Percentiles rank a stretch among this genome's conserved stretches.
Evolutionary conservation across 1,140 invertebrate genomes (phyloP).

Genomic region (Phortica variegata): DNA sequence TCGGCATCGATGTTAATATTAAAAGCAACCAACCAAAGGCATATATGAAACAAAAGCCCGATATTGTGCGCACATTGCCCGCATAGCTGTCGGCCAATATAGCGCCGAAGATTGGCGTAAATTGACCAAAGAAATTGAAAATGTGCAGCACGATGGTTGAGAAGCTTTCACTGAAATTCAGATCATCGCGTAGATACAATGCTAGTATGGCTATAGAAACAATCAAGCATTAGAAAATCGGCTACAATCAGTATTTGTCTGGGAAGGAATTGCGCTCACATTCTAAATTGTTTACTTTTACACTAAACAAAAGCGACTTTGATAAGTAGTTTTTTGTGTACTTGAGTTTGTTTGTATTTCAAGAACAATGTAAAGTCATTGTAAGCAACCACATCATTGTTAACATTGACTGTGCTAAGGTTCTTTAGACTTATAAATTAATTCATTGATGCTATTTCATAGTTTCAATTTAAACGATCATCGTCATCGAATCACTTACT

Average conservation of each 20-base stretch:
- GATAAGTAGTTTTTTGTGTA: no score
- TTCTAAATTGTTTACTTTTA: no score
- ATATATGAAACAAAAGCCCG: conserved; percentile 72
- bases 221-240: no score
- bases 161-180: conserved; percentile 59
- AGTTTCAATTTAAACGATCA: background rate
- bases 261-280: no score
- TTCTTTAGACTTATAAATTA: no score
- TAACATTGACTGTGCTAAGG: no score
- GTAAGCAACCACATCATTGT: no score
- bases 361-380: no score
- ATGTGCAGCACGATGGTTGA: conserved; percentile 74
- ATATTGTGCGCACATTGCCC: conserved; percentile 67
- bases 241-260: no score
- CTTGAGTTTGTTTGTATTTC: no score
- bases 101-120: conserved; percentile 76
- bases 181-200: conserved; percentile 67
- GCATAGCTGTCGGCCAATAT: conserved; percentile 76
- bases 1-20: conserved; percentile 37
- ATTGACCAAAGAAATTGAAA: conserved; percentile 77
- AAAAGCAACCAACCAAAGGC: conserved; percentile 65
- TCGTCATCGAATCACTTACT: conserved; percentile 50
- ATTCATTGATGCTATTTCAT: background rate
- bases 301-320: no score
- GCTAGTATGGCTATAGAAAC: conserved; percentile 68